Evolutionary conservation across 2,888 invertebrate species (phyloP).

Genomic region (Rutpela maculata): DNA sequence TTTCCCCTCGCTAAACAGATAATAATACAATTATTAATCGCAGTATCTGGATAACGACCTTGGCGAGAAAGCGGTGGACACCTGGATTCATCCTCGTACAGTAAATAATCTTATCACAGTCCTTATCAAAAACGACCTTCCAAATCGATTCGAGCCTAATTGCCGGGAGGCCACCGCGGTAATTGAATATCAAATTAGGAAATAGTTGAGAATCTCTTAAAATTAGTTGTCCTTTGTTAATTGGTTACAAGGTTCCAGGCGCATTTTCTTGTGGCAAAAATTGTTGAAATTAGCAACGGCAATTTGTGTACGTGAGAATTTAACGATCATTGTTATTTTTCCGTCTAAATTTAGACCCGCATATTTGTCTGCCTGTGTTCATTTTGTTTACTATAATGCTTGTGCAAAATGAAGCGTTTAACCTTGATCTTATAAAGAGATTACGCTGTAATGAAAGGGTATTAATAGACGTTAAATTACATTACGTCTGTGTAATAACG

Average conservation of each 20-base stretch:
- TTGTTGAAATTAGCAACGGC: constrained; percentile 3
- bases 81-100: neutral
- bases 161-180: neutral
- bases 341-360: constrained; percentile 27
- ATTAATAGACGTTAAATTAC: constrained; percentile 25
- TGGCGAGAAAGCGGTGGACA: constrained; percentile 2
- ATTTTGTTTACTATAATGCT: constrained; percentile 27
- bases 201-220: neutral
- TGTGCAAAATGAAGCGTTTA: constrained; percentile 11
- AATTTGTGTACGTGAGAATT: constrained; percentile 27
- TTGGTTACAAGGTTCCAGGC: neutral
- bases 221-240: neutral
- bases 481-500: constrained; percentile 4
- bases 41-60: constrained; percentile 8
- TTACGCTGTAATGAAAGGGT: constrained; percentile 24
- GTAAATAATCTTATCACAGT: neutral
- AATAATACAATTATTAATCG: neutral
- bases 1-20: neutral
- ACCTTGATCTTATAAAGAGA: constrained; percentile 34
- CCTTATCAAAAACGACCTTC: constrained; percentile 14
- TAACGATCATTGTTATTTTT: constrained; percentile 29
- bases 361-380: constrained; percentile 23
- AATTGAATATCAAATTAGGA: neutral
- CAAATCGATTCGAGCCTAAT: neutral
- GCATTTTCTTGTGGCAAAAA: constrained; percentile 3